Conservation (phyloP, 2,113 vertebrate species). For the Nothobranchius furzeri region DNA sequence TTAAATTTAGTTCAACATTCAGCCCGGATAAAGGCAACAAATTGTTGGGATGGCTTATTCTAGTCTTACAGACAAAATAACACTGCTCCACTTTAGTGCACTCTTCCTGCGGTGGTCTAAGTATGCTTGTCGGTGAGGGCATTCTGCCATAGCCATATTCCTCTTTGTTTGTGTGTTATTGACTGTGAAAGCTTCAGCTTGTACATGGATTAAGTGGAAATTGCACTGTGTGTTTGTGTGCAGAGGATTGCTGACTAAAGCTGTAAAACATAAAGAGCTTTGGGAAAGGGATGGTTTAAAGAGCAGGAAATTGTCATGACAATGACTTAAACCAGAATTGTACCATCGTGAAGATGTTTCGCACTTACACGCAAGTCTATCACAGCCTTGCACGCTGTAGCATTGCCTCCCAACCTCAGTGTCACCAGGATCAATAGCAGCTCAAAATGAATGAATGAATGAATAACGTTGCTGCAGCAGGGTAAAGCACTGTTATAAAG, state of each 20-base stretch:
- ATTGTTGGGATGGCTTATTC: constrained; percentile 36
- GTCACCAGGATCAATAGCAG: constrained; percentile 39
- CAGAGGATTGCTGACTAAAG: constrained; percentile 66
- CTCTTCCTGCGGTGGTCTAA: constrained; percentile 36
- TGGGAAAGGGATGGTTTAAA: constrained; percentile 68
- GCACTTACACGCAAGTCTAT: constrained; percentile 20
- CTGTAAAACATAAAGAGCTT: constrained; percentile 67
- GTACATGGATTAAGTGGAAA: constrained; percentile 73
- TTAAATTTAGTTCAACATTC: constrained; percentile 49
- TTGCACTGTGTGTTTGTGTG: constrained; percentile 39
- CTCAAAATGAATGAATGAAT: constrained; percentile 43
- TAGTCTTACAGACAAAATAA: constrained; percentile 26
- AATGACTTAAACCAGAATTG: constrained; percentile 62
- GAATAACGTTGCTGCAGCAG: constrained; percentile 20
- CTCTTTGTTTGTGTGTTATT: constrained; percentile 71
- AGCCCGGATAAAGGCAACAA: constrained; percentile 20
- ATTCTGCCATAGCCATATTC: constrained; percentile 63
- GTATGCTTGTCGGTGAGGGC: constrained; percentile 39
- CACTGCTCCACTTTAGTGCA: constrained; percentile 39
- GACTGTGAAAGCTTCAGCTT: constrained; percentile 63
- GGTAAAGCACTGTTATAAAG: constrained; percentile 41
- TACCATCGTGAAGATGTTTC: constrained; percentile 42
- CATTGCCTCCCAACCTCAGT: constrained; percentile 27
- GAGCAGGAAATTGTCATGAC: constrained; percentile 68
- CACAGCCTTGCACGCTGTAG: neutral